Conservation (phyloP, 1,140 invertebrate genomes). For the Drosophila sulfurigaster region DNA sequence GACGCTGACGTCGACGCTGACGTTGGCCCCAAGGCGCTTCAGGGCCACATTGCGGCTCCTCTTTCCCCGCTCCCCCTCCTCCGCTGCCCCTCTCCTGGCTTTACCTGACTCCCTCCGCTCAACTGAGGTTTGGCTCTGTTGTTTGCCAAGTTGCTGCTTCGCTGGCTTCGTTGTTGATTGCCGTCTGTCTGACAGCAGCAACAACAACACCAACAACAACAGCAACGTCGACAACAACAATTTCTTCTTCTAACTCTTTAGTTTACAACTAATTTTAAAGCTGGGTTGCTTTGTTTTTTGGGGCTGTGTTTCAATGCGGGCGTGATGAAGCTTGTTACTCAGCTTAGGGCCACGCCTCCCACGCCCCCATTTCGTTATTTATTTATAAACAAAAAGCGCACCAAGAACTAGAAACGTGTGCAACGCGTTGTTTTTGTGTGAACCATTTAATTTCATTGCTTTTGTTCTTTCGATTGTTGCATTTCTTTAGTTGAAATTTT, state of each 20-base stretch:
- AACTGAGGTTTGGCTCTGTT: conserved; percentile 44
- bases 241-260: conserved; percentile 19
- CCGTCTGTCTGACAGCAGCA: conserved; percentile 62
- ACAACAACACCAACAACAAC: conserved; percentile 36
- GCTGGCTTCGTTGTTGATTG: conserved; percentile 76
- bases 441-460: neutral
- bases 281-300: conserved; percentile 19
- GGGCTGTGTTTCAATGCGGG: conserved; percentile 21
- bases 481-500: conserved; percentile 16
- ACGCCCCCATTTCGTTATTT: conserved; percentile 3
- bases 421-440: conserved; percentile 7
- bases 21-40: conserved; percentile 8
- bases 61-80: neutral
- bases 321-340: conserved; percentile 8
- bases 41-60: conserved; percentile 3
- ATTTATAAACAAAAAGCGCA: conserved; percentile 5
- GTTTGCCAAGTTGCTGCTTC: conserved; percentile 76
- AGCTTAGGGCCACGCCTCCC: neutral
- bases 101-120: neutral
- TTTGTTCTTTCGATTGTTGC: conserved; percentile 10
- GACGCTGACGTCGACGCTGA: conserved; percentile 1
- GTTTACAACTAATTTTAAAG: conserved; percentile 40
- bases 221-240: conserved; percentile 25
- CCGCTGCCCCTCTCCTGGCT: neutral
- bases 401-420: conserved; percentile 11